Conservation (phyloP, 2,113 vertebrate species). For the Mohoua ochrocephala region DNA sequence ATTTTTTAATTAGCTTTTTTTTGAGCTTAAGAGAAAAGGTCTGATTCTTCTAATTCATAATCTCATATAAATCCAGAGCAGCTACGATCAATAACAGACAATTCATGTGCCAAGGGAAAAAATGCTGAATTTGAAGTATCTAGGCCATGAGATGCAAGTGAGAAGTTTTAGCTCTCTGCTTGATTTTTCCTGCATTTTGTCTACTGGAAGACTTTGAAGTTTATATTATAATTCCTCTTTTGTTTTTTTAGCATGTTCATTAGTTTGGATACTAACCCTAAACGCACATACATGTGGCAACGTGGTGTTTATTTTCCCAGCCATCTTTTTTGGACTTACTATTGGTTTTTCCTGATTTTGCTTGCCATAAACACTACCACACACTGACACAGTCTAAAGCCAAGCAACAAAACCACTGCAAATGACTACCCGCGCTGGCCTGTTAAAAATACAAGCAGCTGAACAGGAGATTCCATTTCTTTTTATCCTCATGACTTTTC, state of each 20-base stretch:
- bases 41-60: neutral
- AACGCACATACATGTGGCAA: neutral
- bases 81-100: neutral
- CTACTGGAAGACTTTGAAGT: neutral
- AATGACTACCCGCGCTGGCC: neutral
- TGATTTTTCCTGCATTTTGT: neutral
- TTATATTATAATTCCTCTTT: neutral
- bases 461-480: neutral
- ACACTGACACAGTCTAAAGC: neutral
- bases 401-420: neutral
- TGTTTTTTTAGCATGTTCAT: neutral
- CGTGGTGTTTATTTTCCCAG: rapidly evolving
- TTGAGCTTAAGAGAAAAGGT: neutral
- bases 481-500: neutral
- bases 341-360: neutral
- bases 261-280: neutral
- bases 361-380: neutral
- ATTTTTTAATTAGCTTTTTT: neutral
- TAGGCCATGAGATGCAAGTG: neutral
- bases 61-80: neutral
- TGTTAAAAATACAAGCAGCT: neutral
- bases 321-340: neutral
- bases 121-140: neutral
- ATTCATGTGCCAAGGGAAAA: neutral
- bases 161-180: neutral